phyloP scores from a whole-genome alignment of 1,140 invertebrate genomes.

The Drosophila miranda region DNA sequence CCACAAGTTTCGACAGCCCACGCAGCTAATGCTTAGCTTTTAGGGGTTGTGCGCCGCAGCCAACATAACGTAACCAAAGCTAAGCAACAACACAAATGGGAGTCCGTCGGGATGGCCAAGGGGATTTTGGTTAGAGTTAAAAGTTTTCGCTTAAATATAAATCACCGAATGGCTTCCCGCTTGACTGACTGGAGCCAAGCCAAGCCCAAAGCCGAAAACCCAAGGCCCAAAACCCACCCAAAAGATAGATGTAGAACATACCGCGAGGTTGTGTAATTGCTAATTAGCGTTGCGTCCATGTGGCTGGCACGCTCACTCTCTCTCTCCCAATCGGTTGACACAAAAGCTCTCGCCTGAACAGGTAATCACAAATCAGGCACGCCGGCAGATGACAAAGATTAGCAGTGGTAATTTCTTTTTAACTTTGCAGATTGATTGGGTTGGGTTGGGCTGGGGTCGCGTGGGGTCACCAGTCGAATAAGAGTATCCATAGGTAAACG shows the following conservation, averaged over 20 bases:
- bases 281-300: slow-evolving; percentile 66
- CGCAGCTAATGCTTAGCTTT: slow-evolving; percentile 55
- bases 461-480: background rate
- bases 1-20: slow-evolving; percentile 75
- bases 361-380: slow-evolving; percentile 65
- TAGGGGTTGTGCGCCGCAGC: slow-evolving; percentile 49
- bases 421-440: slow-evolving; percentile 23
- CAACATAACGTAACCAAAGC: background rate
- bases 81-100: slow-evolving; percentile 30
- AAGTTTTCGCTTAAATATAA: slow-evolving; percentile 79
- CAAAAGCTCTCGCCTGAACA: slow-evolving; percentile 49
- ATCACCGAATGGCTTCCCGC: slow-evolving; percentile 66
- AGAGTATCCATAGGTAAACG: background rate
- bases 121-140: slow-evolving; percentile 78
- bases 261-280: slow-evolving; percentile 77
- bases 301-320: slow-evolving; percentile 19
- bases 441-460: slow-evolving; percentile 16
- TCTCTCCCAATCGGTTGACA: slow-evolving; percentile 14
- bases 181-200: slow-evolving; percentile 59
- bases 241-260: slow-evolving; percentile 40
- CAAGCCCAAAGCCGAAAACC: slow-evolving; percentile 25
- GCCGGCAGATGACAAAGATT: slow-evolving; percentile 75
- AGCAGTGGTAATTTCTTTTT: slow-evolving; percentile 64
- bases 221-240: slow-evolving; percentile 29
- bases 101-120: slow-evolving; percentile 34